phyloP scores from a whole-genome alignment of 2,797 vertebrate genomes.

The Darevskia mixta region DNA sequence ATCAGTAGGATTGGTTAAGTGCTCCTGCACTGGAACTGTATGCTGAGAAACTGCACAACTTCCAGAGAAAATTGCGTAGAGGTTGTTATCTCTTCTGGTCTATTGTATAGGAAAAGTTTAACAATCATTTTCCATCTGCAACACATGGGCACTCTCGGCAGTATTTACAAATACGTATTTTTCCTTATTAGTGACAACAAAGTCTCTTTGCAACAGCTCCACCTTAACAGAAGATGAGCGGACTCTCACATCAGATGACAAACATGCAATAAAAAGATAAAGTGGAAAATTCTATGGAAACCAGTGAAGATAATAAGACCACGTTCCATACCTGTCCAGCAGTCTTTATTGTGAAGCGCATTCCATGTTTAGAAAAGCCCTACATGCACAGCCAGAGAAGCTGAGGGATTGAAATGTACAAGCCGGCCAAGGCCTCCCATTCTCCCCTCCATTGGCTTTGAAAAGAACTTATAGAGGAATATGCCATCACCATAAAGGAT shows the following conservation, averaged over 20 bases:
- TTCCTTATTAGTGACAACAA: not conserved
- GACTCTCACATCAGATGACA: not conserved
- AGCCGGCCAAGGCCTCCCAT: not conserved
- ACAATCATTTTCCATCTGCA: not conserved
- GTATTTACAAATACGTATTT: not conserved
- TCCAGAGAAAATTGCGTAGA: not conserved
- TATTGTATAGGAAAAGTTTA: not conserved
- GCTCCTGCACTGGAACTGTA: not conserved
- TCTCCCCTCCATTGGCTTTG: no score
- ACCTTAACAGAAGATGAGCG: not conserved
- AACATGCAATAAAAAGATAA: not conserved
- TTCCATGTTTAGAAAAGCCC: not conserved
- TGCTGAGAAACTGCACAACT: not conserved
- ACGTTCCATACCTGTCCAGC: not conserved
- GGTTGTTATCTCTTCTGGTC: not conserved
- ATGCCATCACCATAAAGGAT: not conserved
- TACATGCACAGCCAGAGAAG: not conserved
- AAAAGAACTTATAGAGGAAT: not conserved
- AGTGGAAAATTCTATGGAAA: not conserved
- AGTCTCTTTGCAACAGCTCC: not conserved
- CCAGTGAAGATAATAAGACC: not conserved
- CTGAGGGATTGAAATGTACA: not conserved
- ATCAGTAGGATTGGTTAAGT: not conserved
- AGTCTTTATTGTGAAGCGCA: not conserved
- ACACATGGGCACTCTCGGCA: not conserved